phyloP scores from a whole-genome alignment of 1,140 invertebrate species.

The Apis florea region DNA sequence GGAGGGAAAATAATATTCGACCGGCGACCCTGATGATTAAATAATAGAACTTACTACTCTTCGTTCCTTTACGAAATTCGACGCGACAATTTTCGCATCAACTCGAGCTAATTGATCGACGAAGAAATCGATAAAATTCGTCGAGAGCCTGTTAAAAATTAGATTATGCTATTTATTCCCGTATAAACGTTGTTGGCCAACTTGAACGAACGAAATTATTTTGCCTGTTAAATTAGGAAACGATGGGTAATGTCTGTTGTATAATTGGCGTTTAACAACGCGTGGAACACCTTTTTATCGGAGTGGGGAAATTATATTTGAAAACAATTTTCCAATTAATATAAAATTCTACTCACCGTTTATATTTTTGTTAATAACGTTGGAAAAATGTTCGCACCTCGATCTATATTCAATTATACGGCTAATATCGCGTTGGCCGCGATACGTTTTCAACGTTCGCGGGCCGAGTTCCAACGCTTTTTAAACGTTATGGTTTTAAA shows the following conservation, averaged over 20 bases:
- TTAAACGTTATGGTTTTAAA: conserved; percentile 22
- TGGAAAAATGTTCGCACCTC: not conserved
- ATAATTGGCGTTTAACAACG: too few species aligned
- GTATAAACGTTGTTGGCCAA: too few species aligned
- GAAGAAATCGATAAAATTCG: too few species aligned
- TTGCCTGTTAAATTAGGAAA: too few species aligned
- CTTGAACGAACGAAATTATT: too few species aligned
- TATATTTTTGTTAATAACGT: not conserved
- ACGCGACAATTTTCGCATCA: too few species aligned
- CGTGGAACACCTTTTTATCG: too few species aligned
- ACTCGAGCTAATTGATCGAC: too few species aligned
- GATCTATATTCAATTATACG: conserved; percentile 1
- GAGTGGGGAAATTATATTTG: not conserved
- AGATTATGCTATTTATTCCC: too few species aligned
- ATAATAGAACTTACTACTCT: not conserved
- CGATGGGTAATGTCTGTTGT: too few species aligned
- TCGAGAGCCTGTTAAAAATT: too few species aligned
- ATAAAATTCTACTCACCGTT: not conserved
- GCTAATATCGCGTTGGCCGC: not conserved
- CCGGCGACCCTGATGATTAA: not conserved
- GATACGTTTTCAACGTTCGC: not conserved
- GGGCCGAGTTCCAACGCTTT: not conserved
- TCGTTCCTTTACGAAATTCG: too few species aligned
- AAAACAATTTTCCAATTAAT: not conserved
- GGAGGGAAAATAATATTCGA: conserved; percentile 8